phyloP scores from a whole-genome alignment of 2,113 vertebrate species.

The Abramis brama region DNA sequence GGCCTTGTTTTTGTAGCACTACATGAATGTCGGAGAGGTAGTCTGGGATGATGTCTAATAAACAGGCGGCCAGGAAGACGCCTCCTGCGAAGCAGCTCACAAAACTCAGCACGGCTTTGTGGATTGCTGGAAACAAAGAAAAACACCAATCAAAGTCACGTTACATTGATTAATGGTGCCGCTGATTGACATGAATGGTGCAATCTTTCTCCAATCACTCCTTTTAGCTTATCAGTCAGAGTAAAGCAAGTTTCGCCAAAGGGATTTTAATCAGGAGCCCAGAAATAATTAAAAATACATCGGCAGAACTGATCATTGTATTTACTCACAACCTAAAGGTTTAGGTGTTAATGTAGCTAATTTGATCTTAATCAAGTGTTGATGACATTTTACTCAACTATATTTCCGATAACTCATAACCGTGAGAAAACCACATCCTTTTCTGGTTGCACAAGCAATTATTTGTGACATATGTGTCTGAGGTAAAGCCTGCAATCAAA shows the following conservation, averaged over 20 bases:
- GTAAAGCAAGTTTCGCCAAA: neutral
- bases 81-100: constrained; percentile 84
- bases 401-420: no score
- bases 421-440: neutral
- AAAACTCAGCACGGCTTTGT: constrained; percentile 73
- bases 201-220: neutral
- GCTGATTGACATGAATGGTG: neutral
- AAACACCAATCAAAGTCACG: neutral
- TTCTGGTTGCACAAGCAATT: neutral
- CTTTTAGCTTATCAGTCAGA: neutral
- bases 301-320: neutral
- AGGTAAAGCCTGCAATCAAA: neutral
- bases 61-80: constrained; percentile 82
- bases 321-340: neutral
- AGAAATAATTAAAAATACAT: neutral
- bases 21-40: constrained; percentile 78
- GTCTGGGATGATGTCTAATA: constrained; percentile 85
- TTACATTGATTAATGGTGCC: constrained; percentile 7
- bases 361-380: neutral
- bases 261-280: neutral
- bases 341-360: neutral
- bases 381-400: neutral
- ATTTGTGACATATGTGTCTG: neutral
- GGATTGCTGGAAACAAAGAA: constrained; percentile 63
- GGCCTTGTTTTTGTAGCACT: constrained; percentile 60